These are phyloP conservation scores for Mungos mungo DNA, from an alignment of 2,113 vertebrate species.

Conservation along the genomic window DNA sequence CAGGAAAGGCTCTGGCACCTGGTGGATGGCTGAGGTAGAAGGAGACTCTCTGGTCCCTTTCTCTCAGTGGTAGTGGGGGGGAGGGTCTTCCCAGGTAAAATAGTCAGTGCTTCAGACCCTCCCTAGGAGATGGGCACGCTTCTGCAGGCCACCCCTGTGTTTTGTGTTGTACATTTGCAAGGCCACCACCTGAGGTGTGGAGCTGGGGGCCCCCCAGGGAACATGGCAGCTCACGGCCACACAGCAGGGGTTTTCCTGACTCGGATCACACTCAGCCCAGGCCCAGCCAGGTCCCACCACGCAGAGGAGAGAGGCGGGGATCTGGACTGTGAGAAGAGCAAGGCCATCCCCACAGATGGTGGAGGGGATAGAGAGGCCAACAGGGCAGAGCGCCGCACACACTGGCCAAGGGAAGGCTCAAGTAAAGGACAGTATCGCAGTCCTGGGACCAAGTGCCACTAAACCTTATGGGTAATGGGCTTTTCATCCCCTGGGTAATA, in stretches of 20 bases:
- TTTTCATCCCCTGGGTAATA: constrained; percentile 75
- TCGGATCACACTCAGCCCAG: background rate
- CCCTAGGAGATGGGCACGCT: background rate
- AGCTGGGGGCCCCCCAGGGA: background rate
- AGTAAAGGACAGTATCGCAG: constrained; percentile 44
- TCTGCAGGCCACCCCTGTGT: background rate
- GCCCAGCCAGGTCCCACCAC: background rate
- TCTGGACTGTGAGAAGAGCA: background rate
- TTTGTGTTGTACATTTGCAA: background rate
- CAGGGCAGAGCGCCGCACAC: background rate
- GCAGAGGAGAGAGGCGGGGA: background rate
- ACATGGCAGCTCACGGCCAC: background rate
- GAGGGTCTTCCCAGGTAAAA: background rate
- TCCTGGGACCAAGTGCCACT: constrained; percentile 58
- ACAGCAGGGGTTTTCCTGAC: background rate
- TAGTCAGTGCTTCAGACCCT: background rate
- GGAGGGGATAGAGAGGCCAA: background rate
- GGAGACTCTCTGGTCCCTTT: accelerated
- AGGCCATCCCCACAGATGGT: background rate
- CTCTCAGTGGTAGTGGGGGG: background rate
- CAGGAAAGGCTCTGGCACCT: background rate
- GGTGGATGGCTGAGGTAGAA: no score
- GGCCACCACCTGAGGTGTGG: background rate
- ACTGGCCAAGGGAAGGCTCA: constrained; percentile 35
- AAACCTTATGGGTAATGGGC: constrained; percentile 76